Percentiles rank a stretch among this genome's conserved stretches.
These are phyloP conservation scores for Solen grandis DNA, from an alignment of 1,140 invertebrate genomes.

Conservation along the genomic window DNA sequence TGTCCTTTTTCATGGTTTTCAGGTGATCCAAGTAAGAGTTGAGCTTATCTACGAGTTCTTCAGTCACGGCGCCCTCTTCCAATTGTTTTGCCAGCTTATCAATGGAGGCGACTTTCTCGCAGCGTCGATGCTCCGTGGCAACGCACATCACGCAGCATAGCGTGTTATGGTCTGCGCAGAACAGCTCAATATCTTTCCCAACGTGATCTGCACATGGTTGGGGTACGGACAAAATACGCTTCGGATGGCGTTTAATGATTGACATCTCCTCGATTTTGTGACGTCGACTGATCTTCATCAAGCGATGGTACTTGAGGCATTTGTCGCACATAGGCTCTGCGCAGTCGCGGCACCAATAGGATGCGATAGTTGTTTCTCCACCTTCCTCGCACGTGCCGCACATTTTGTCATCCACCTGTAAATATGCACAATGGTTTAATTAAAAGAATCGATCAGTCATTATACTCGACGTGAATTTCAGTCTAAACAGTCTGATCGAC, in stretches of 20 bases:
- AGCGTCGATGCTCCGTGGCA: constrained; percentile 47
- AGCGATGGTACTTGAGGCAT: constrained; percentile 50
- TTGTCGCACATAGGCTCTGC: constrained; percentile 50
- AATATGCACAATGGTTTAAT: too few relatives aligned
- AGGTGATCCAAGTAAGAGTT: constrained; percentile 49
- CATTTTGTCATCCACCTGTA: constrained; percentile 52
- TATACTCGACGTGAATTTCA: too few relatives aligned
- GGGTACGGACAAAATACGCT: constrained; percentile 46
- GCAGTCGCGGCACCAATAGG: constrained; percentile 55
- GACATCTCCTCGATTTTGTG: constrained; percentile 55
- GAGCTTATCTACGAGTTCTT: constrained; percentile 50
- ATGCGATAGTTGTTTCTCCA: constrained; percentile 41
- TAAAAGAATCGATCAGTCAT: too few relatives aligned
- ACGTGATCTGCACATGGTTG: constrained; percentile 52
- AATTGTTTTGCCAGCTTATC: constrained; percentile 52
- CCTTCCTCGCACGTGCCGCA: constrained; percentile 55
- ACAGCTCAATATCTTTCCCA: constrained; percentile 53
- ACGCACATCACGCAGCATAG: constrained; percentile 57
- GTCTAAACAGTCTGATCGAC: too few relatives aligned
- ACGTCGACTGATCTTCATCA: constrained; percentile 50
- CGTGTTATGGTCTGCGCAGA: constrained; percentile 52
- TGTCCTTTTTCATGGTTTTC: constrained; percentile 45
- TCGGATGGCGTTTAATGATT: constrained; percentile 53
- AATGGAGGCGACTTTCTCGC: constrained; percentile 53
- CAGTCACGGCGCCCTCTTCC: constrained; percentile 44